A percentile compares a stretch with the other conserved stretches of the same genome.
Conservation (phyloP, 2,113 vertebrate genomes). For the Centropus bengalensis region DNA sequence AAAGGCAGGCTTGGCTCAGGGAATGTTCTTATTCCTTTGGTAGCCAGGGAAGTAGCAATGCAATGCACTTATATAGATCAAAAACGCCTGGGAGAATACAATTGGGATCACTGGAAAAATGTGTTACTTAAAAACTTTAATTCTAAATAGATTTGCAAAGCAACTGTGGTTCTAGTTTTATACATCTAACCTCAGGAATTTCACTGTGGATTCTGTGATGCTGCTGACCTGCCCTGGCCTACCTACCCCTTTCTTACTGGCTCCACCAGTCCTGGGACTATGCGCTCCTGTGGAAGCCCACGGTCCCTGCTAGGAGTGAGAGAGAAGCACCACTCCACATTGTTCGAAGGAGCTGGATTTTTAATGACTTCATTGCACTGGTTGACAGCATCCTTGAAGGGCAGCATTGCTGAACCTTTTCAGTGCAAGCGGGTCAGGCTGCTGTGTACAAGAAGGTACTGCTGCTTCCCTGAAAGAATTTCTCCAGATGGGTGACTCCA, state of each 20-base stretch:
- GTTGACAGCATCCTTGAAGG: not conserved
- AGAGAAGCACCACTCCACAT: fast-evolving
- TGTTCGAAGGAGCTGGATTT: not conserved
- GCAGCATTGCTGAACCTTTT: not conserved
- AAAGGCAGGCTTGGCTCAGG: not conserved
- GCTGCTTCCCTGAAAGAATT: not conserved
- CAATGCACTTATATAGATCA: fast-evolving
- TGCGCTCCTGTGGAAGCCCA: not conserved
- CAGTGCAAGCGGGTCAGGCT: not conserved
- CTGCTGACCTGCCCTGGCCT: not conserved
- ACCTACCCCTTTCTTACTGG: no score
- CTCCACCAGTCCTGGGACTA: not conserved
- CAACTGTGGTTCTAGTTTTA: not conserved
- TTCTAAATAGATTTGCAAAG: not conserved
- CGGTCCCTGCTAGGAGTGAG: not conserved
- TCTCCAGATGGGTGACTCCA: not conserved
- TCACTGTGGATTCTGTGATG: not conserved
- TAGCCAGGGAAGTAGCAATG: not conserved
- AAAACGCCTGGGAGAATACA: not conserved
- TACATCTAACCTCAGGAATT: no score
- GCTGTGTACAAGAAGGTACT: fast-evolving
- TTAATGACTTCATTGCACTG: not conserved
- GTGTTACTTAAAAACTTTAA: not conserved
- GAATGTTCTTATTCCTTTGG: fast-evolving
- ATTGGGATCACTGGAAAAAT: not conserved